Base-by-base conservation (phyloP, 2,797 vertebrate species). In the Sphaeramia orbicularis region DNA sequence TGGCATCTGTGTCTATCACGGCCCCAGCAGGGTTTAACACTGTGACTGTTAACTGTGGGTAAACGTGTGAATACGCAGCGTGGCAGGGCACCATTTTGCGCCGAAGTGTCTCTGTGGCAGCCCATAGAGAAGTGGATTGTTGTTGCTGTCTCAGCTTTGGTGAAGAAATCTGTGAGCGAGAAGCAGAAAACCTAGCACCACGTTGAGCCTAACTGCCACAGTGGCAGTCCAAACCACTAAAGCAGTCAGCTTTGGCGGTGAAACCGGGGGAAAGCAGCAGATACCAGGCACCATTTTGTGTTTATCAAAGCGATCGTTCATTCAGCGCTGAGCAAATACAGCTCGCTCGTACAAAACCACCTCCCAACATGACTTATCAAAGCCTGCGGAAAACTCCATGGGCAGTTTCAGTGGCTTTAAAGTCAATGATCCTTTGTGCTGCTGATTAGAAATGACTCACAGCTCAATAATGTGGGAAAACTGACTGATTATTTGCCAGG, bases 81-180 rank as follows among this genome's bases (percentile, higher is more conserved):
- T 57, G 42, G 76, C 66, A 21, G 54, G 69, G 15, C 41, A 32
- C 36, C 47, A 53, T 61, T 62, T 70, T 64, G 63, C 65, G 76
- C 70, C 67, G 58, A 71, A 78, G 73, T 63, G 65, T 74, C 74
- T 56, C 84, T 80, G 70, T 41, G 56, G 62, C 62, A 73, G 66
- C 32, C 41, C 30, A 13, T 3, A 11, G 53, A 16, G 54, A 70
- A 42, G 35, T 42, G 42, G 58, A 45, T 15, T 16, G 0, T n/a
- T 21, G 38, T 50, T 19, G 44, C 15, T 74, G 56, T 64, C 43
- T 51, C 19, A 43, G 71, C 42, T 58, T 68, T 58, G 48, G 35
- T 14, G 63, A 56, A 3, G n/a, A 70, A 62, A 64, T 54, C 30
- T 56, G 59, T 57, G 54, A 11, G 16, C 15, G 24, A 72, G 71